Base-by-base conservation (phyloP, 2,797 vertebrate species). In the Adelosebastes latens region DNA sequence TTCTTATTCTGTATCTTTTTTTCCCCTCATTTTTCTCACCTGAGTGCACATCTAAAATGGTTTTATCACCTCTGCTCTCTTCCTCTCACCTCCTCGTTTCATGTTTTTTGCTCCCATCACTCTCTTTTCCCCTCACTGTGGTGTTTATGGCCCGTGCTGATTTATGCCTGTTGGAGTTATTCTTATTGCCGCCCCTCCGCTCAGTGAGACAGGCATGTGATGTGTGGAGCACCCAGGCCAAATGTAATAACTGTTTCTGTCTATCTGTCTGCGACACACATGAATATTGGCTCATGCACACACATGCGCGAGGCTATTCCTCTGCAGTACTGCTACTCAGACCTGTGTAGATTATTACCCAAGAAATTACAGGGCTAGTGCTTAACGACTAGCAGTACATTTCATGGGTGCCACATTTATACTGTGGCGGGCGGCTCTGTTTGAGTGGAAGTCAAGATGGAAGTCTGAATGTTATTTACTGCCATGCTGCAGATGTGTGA, bases 131-230 rank as follows among this genome's bases (percentile, higher is more conserved):
- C 24, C n/a, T 42, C 72, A 39, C 63, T 2, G 13, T 27, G 22
- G n/a, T 82, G 79, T 86, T 85, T 84, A 86, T 80, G 80, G 42
- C 77, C 69, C 27, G 8, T 83, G 78, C 77, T 89, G 82, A 87
- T 90, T 86, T 79, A 83, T 84, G 79, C 32, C 81, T 42, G 71
- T 56, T 49, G 74, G 61, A 78, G 73, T 86, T 72, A 55, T 71
- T 82, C 39, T 86, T 84, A 91, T 92, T 89, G 83, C 75, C 63
- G 34, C 60, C 60, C 36, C 58, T 81, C 36, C 8, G 25, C 79
- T 78, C 55, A 64, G 77, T 70, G 79, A 75, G 72, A 78, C 39
- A 34, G 59, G 68, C 62, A n/a, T 69, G 76, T 67, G 81, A 87
- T 5, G 39, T 84, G 74, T 58, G 69, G 77, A 76, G 69, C 70